phyloP scores from a whole-genome alignment of 2,797 vertebrate species.

The Pogonophryne albipinna region DNA sequence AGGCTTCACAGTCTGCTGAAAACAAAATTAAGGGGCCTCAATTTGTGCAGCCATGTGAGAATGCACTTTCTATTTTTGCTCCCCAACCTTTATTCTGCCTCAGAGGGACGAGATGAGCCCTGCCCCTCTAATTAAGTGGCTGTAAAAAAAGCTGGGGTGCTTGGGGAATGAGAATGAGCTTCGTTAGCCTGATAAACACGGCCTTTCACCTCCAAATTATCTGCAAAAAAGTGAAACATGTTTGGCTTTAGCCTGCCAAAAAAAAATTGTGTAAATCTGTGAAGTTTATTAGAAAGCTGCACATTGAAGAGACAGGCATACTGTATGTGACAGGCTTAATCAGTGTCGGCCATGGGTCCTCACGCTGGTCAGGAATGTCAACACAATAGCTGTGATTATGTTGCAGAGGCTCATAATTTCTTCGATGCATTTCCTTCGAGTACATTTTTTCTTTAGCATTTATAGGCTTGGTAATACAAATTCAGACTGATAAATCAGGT shows the following conservation, averaged over 20 bases:
- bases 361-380: slow-evolving; percentile 31
- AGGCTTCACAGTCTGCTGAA: slow-evolving; percentile 51
- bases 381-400: slow-evolving; percentile 43
- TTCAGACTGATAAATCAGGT: slow-evolving; percentile 9
- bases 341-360: slow-evolving; percentile 36
- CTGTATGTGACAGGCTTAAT: slow-evolving; percentile 54
- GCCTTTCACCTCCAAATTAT: slow-evolving; percentile 56
- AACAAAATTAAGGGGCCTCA: slow-evolving; percentile 65
- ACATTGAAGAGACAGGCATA: slow-evolving; percentile 35
- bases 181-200: slow-evolving; percentile 40
- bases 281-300: slow-evolving; percentile 41
- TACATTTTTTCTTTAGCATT: not conserved
- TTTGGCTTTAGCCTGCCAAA: slow-evolving; percentile 21
- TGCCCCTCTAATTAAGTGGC: slow-evolving; percentile 76
- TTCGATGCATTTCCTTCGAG: slow-evolving; percentile 1
- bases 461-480: slow-evolving; percentile 26
- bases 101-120: slow-evolving; percentile 59
- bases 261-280: slow-evolving; percentile 28
- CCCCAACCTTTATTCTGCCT: slow-evolving; percentile 70
- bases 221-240: slow-evolving; percentile 34
- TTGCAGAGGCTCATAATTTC: slow-evolving; percentile 25
- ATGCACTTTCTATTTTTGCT: slow-evolving; percentile 74
- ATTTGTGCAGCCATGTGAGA: slow-evolving; percentile 73
- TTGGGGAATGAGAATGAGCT: slow-evolving; percentile 49
- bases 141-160: slow-evolving; percentile 54